These are phyloP conservation scores for Bucco capensis DNA, from an alignment of 2,113 vertebrate species.

Conservation along the genomic window DNA sequence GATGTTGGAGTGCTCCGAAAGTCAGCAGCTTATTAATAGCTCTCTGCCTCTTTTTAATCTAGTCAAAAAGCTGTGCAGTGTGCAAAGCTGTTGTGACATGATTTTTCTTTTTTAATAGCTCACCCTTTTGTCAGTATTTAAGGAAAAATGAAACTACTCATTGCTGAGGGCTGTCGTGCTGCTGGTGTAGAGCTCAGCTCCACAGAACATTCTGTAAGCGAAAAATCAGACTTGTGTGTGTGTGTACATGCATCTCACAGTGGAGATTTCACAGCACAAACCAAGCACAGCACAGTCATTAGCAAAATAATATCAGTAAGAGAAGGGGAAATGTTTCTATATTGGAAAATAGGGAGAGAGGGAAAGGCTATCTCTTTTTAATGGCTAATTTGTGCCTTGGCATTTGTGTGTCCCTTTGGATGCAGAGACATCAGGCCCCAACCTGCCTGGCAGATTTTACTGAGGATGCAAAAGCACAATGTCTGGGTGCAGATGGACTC, in stretches of 20 bases:
- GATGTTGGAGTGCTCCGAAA: neutral
- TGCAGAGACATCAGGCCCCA: neutral
- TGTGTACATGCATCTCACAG: neutral
- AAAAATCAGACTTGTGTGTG: neutral
- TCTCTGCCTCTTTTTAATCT: conserved; percentile 16
- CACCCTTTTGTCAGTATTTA: neutral
- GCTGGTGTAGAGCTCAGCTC: neutral
- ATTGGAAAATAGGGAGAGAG: neutral
- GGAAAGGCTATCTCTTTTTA: neutral
- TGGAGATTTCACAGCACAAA: neutral
- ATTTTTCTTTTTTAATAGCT: conserved; percentile 15
- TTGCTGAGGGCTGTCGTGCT: neutral
- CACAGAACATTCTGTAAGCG: neutral
- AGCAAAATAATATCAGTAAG: neutral
- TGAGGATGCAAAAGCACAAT: neutral
- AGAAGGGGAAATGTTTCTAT: neutral
- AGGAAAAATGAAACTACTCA: conserved; percentile 24
- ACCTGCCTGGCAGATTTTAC: neutral
- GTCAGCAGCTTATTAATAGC: conserved; percentile 39
- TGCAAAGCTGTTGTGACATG: conserved; percentile 38
- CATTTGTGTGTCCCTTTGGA: too few relatives aligned
- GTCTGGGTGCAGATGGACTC: neutral
- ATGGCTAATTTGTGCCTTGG: neutral
- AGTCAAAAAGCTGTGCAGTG: neutral
- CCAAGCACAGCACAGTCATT: neutral